These are phyloP conservation scores for Planiliza haematocheilus DNA, from an alignment of 2,113 vertebrate species.

Conservation along the genomic window DNA sequence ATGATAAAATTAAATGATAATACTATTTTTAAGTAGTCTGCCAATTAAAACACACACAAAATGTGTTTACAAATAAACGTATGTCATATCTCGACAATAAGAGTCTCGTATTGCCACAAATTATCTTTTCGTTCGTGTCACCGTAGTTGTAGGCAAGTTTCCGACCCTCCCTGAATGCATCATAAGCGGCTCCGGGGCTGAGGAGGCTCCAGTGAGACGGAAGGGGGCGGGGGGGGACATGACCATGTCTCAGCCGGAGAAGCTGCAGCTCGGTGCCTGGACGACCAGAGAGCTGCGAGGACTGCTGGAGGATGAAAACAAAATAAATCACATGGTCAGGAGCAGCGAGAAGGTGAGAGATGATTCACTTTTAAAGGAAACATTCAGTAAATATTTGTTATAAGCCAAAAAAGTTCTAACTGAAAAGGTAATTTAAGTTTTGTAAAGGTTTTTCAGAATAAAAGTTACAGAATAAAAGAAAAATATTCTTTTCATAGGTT, in stretches of 20 bases:
- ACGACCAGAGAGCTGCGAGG: constrained; percentile 62
- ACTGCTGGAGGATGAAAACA: constrained; percentile 70
- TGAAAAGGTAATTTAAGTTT: too few relatives aligned
- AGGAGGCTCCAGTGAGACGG: background rate
- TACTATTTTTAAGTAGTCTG: too few relatives aligned
- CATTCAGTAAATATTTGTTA: background rate
- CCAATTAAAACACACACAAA: too few relatives aligned
- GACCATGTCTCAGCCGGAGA: constrained; percentile 41
- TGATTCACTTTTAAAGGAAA: background rate
- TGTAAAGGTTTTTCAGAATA: too few relatives aligned
- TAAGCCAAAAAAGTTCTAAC: too few relatives aligned
- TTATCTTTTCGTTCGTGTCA: too few relatives aligned
- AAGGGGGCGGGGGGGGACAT: background rate
- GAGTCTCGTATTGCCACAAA: too few relatives aligned
- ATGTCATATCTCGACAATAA: too few relatives aligned
- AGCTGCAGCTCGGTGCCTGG: constrained; percentile 37
- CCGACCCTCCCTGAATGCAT: constrained; percentile 24
- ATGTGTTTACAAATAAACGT: too few relatives aligned
- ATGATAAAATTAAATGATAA: too few relatives aligned
- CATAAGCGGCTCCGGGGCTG: constrained; percentile 5
- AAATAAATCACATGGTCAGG: constrained; percentile 43
- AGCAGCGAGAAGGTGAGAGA: constrained; percentile 65
- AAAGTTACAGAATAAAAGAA: too few relatives aligned
- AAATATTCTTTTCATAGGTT: background rate
- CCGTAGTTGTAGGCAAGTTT: background rate